Base-by-base conservation (phyloP, 1,140 invertebrate species). In the Aphelenchoides avenae region DNA sequence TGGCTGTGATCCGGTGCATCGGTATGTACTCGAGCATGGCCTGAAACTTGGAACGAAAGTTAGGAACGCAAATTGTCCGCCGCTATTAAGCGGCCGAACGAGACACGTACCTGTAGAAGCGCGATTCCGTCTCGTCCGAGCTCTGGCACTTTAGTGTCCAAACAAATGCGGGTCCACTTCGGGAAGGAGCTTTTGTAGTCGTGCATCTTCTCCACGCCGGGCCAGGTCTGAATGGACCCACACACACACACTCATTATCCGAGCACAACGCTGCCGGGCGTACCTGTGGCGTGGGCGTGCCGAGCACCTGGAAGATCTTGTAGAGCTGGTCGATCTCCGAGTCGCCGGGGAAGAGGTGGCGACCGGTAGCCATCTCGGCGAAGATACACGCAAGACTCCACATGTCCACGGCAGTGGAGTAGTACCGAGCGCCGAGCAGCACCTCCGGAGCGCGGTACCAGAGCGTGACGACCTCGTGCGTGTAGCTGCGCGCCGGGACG, bases 401-500 rank as follows among this genome's bases (percentile, higher is more conserved):
- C 51, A 97, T 86, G 78, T 73, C 71, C 15, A 73, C 71, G 22
- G 62, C 65, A 59, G 89, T 93, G 0, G 91, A 90, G 73, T 98
- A 98, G 48, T 87, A 81, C 5, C 82, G 82, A 1, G 86, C 85
- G 1, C 93, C 92, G 0, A 99, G 81, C 4, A 99, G 81, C 33
- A 99, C 89, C 82, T 99, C 94, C 1, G 94, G 94, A 0, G 93
- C 90, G 76, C 94, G 83, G 74, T 98, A 99, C 94, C 94, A 99
- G 27, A 58, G 56, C 20, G 56, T 60, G n/a, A 60, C 57, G 36
- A 60, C 57, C n/a, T 60, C 57, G 24, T 99, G 94, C 1, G 95
- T 99, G 76, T 95, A 98, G 36, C 91, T 87, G 61, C 94, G 81
- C 6, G 96, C 87, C 7, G 94, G 94, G 36, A 82, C 76, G 9